Conservation (phyloP, 2,797 vertebrate genomes). For the Pangasius sanitwongsei region DNA sequence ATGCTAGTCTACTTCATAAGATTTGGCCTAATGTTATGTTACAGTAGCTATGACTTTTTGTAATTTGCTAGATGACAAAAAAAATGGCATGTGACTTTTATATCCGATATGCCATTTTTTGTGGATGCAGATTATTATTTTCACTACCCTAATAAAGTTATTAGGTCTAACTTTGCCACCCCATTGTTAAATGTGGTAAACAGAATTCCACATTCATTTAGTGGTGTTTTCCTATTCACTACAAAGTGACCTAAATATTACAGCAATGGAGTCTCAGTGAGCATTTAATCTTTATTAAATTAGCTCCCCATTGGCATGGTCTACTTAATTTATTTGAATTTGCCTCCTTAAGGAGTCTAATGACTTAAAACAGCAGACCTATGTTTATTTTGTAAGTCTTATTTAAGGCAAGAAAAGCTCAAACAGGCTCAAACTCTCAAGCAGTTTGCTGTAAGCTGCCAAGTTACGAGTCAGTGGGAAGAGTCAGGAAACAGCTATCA, state of each 20-base stretch:
- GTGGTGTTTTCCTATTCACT: background rate
- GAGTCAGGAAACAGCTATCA: background rate
- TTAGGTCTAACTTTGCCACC: background rate
- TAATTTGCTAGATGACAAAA: background rate
- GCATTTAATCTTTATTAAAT: slow-evolving; percentile 9
- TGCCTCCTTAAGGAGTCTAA: background rate
- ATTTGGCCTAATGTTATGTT: background rate
- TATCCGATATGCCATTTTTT: background rate
- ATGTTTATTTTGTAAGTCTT: background rate
- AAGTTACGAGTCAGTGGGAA: background rate
- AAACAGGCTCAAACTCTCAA: background rate
- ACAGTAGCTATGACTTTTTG: background rate
- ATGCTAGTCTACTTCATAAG: background rate
- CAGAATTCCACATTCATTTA: background rate
- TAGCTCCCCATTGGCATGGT: background rate
- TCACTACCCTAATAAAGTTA: background rate
- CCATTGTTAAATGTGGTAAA: background rate
- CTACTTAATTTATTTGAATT: background rate
- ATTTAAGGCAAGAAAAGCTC: background rate
- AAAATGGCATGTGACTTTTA: background rate
- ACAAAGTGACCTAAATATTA: background rate
- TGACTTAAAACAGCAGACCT: background rate
- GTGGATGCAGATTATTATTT: background rate
- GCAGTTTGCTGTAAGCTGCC: background rate
- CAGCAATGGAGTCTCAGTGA: background rate